A percentile compares a stretch with the other conserved stretches of the same genome.
phyloP scores from a whole-genome alignment of 37 sponge, comb jelly and placozoan genomes.

The Corticium candelabrum region DNA sequence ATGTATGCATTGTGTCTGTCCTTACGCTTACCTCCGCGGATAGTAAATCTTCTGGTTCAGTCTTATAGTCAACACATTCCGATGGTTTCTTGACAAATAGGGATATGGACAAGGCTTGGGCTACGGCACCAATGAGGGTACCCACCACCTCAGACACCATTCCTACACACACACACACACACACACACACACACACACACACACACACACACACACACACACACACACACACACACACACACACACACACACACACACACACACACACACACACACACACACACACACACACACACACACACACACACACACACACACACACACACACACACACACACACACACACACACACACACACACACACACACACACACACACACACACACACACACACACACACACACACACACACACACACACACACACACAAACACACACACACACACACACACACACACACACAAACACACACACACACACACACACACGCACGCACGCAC shows the following conservation, averaged over 20 bases:
- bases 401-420: constrained; percentile 3
- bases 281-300: constrained; percentile 10
- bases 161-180: constrained; percentile 29
- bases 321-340: neutral
- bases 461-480: neutral
- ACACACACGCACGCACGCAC: neutral
- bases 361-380: constrained; percentile 5
- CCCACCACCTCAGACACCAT: constrained; percentile 50
- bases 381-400: constrained; percentile 5
- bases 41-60: too few species aligned
- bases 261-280: constrained; percentile 7
- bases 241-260: constrained; percentile 9
- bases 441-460: neutral
- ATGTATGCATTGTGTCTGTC: too few species aligned
- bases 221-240: constrained; percentile 2
- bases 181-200: too few species aligned
- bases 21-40: too few species aligned
- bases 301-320: neutral
- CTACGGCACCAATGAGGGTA: constrained; percentile 44
- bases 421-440: too few species aligned
- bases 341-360: neutral
- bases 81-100: neutral
- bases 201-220: constrained; percentile 20
- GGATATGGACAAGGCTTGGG: constrained; percentile 35
- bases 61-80: neutral